Percentiles rank a stretch among this genome's conserved stretches.
These are phyloP conservation scores for Melanaphis sacchari DNA, from an alignment of 1,140 invertebrate genomes.

Conservation along the genomic window DNA sequence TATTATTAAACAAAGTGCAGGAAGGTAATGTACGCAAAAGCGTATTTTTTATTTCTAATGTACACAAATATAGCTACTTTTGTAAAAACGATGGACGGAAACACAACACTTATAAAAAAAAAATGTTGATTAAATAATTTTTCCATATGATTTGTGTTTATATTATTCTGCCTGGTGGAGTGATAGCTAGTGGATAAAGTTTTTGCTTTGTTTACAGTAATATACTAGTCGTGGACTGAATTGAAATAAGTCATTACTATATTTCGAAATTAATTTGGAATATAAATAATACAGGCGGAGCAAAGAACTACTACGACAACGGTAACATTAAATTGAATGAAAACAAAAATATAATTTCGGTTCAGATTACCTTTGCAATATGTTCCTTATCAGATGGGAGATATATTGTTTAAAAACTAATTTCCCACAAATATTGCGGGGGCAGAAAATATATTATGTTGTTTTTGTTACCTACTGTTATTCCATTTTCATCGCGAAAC, in stretches of 20 bases:
- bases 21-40: neutral
- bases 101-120: neutral
- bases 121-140: neutral
- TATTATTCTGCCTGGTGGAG: neutral
- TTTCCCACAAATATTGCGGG: neutral
- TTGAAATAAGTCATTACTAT: neutral
- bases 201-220: neutral
- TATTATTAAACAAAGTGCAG: neutral
- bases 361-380: neutral
- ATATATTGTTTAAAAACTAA: conserved; percentile 8
- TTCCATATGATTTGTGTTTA: neutral
- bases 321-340: conserved; percentile 13
- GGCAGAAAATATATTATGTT: neutral
- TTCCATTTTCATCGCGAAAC: neutral
- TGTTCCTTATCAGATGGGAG: neutral
- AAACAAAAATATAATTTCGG: neutral
- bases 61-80: neutral
- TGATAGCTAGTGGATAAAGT: neutral
- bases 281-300: neutral
- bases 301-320: neutral
- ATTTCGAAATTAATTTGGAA: neutral
- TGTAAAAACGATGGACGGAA: neutral
- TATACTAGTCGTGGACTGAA: neutral
- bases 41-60: neutral
- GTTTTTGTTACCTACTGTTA: neutral